These are phyloP conservation scores for Anguilla megastoma DNA, from an alignment of 2,797 vertebrate genomes.

Conservation along the genomic window DNA sequence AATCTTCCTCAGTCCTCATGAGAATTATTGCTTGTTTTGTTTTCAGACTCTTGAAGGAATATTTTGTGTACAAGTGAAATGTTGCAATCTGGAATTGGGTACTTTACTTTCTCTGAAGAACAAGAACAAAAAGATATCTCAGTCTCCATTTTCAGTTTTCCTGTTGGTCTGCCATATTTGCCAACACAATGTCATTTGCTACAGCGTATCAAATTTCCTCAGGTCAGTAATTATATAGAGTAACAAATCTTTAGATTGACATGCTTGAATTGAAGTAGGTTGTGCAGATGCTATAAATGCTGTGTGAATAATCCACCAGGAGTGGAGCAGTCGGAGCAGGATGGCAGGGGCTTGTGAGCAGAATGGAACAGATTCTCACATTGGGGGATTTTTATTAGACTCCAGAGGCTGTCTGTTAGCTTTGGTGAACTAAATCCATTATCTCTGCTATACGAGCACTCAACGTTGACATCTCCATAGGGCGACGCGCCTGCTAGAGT, in stretches of 20 bases:
- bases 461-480: conserved; percentile 45
- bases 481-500: neutral
- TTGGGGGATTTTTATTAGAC: conserved; percentile 37
- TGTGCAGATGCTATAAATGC: neutral
- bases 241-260: neutral
- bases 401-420: conserved; percentile 35
- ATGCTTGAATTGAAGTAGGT: neutral
- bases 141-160: neutral
- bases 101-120: neutral
- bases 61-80: neutral
- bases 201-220: neutral
- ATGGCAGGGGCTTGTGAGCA: conserved; percentile 25
- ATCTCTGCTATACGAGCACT: conserved; percentile 25
- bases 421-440: conserved; percentile 43
- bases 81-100: neutral
- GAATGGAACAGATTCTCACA: conserved; percentile 29
- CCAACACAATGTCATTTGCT: neutral
- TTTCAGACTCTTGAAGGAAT: neutral
- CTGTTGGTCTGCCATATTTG: neutral
- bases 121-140: neutral
- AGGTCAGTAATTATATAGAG: neutral
- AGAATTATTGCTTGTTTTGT: neutral
- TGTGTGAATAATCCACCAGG: conserved; percentile 1
- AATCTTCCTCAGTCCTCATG: neutral
- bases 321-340: conserved; percentile 21